Conservation (phyloP, 2,113 vertebrate species). For the Monarcha castaneiventris region DNA sequence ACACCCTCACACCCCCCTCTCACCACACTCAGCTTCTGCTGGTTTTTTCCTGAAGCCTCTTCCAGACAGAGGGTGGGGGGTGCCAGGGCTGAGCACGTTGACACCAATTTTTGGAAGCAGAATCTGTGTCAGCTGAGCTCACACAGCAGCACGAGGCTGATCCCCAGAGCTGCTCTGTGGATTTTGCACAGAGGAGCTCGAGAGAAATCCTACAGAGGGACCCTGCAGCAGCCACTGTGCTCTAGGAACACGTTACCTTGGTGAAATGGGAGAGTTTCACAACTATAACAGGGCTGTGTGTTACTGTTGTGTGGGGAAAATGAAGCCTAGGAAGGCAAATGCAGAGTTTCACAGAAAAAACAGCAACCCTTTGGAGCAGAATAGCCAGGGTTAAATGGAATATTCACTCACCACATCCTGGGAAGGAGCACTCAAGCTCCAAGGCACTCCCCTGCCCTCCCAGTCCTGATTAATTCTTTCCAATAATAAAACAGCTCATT, state of each 20-base stretch:
- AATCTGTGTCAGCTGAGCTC: not conserved
- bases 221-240: not conserved
- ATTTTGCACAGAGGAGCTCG: not conserved
- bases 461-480: not conserved
- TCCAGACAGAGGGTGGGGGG: not conserved
- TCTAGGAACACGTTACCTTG: not conserved
- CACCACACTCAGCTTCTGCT: not conserved
- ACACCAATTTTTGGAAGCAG: not conserved
- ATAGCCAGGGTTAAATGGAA: not conserved
- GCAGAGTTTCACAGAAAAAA: not conserved
- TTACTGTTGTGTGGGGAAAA: not conserved
- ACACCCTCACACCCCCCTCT: not conserved
- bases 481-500: not conserved
- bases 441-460: not conserved
- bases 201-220: not conserved
- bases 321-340: not conserved
- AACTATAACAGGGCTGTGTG: accelerated
- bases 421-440: not conserved
- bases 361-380: not conserved
- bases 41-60: not conserved
- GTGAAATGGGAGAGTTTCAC: not conserved
- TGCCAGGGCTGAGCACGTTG: not conserved
- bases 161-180: accelerated
- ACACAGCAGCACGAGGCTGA: accelerated
- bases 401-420: not conserved